Evolutionary conservation across 2,797 vertebrate species (phyloP).

Genomic region (Betta splendens): DNA sequence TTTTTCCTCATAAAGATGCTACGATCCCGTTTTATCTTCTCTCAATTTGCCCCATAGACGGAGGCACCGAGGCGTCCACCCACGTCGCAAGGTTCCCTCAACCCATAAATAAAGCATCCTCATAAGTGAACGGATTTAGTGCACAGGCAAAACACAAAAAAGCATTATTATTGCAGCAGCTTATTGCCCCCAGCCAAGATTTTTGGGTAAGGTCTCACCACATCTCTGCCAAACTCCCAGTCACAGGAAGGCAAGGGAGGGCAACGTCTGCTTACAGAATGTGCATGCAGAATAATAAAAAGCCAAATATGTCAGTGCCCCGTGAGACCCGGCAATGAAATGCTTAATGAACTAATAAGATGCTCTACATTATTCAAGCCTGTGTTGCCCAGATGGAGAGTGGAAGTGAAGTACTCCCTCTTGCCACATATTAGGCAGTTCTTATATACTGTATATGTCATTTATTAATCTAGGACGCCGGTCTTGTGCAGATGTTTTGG

Average conservation of each 20-base stretch:
- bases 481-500: not conserved
- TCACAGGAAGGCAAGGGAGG: conserved; percentile 21
- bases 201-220: conserved; percentile 43
- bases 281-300: conserved; percentile 43
- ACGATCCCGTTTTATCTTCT: conserved; percentile 45
- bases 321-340: conserved; percentile 43
- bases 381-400: conserved; percentile 25
- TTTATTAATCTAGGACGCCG: conserved; percentile 5
- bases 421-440: not conserved
- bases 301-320: conserved; percentile 47
- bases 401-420: conserved; percentile 4
- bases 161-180: conserved; percentile 44
- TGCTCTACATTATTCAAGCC: conserved; percentile 35
- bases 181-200: conserved; percentile 51
- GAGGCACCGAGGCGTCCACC: conserved; percentile 31
- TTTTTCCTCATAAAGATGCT: conserved; percentile 25
- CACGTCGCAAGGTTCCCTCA: conserved; percentile 40
- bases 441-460: not conserved
- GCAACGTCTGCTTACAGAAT: conserved; percentile 36
- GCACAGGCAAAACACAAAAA: conserved; percentile 42
- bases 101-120: conserved; percentile 69
- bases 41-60: conserved; percentile 45
- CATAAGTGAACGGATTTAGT: conserved; percentile 58
- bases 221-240: conserved; percentile 29
- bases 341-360: conserved; percentile 56